Conservation (phyloP, 1,140 invertebrate genomes). For the Eubasilissa regina region DNA sequence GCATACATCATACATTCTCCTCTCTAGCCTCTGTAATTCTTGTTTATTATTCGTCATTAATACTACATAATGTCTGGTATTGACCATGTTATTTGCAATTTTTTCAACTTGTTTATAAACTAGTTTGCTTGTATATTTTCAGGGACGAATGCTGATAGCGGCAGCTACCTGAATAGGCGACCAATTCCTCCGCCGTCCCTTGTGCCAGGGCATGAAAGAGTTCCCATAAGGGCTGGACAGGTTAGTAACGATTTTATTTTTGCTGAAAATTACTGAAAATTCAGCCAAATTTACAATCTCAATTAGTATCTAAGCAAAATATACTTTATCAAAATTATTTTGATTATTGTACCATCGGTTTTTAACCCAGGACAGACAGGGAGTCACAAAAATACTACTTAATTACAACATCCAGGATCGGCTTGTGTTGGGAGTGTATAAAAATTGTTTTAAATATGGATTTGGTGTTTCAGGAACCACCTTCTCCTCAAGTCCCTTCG, state of each 20-base stretch:
- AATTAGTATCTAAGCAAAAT: too few species aligned
- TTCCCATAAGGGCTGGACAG: conserved; percentile 81
- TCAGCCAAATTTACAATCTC: too few species aligned
- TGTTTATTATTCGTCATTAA: too few species aligned
- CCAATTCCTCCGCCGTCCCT: conserved; percentile 83
- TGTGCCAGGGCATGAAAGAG: conserved; percentile 83
- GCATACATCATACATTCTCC: too few species aligned
- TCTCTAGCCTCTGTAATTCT: too few species aligned
- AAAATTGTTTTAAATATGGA: background rate
- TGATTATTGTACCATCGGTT: background rate
- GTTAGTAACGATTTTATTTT: conserved; percentile 58
- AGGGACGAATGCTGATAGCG: conserved; percentile 76
- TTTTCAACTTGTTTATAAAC: background rate
- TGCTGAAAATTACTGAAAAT: conserved; percentile 22
- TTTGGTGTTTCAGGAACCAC: conserved; percentile 65
- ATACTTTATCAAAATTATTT: too few species aligned
- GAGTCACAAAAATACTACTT: too few species aligned
- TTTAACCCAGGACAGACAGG: background rate
- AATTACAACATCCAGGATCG: too few species aligned
- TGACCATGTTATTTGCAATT: too few species aligned
- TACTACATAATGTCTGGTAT: too few species aligned
- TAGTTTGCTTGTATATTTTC: conserved; percentile 60
- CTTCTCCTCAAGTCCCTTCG: conserved; percentile 70
- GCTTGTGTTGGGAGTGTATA: too few species aligned
- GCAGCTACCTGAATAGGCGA: conserved; percentile 76